Evolutionary conservation across 2,888 invertebrate genomes (phyloP).

Genomic region (Omphaloscelis lunosa): DNA sequence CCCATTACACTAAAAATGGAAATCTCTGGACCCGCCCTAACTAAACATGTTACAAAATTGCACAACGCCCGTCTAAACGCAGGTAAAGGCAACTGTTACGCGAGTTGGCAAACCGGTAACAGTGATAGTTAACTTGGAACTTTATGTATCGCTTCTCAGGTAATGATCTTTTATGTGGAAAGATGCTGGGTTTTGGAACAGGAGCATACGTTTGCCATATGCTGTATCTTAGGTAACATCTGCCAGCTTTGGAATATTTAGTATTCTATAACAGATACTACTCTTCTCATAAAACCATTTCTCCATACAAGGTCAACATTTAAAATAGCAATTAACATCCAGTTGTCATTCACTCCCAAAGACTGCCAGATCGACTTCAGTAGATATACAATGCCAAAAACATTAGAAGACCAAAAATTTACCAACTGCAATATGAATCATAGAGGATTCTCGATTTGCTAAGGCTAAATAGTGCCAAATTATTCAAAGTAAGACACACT

Average conservation of each 20-base stretch:
- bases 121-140: slow-evolving; percentile 32
- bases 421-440: neutral
- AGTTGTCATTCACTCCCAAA: neutral
- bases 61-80: slow-evolving; percentile 46
- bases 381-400: slow-evolving; percentile 1
- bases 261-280: neutral
- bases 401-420: neutral
- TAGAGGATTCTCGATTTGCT: neutral
- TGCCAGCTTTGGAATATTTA: neutral
- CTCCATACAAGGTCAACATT: neutral
- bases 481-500: neutral
- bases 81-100: slow-evolving; percentile 45
- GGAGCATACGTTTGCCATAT: neutral
- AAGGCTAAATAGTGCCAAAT: neutral
- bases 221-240: neutral
- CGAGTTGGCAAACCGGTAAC: slow-evolving; percentile 52
- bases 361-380: neutral
- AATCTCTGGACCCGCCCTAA: slow-evolving; percentile 31
- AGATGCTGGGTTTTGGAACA: slow-evolving; percentile 22
- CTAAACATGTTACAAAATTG: slow-evolving; percentile 38
- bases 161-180: slow-evolving; percentile 49
- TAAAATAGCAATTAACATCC: slow-evolving; percentile 12
- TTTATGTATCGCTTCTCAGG: slow-evolving; percentile 32
- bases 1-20: slow-evolving; percentile 24
- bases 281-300: slow-evolving; percentile 2